phyloP scores from a whole-genome alignment of 2,113 vertebrate genomes.

The Chinchilla lanigera region DNA sequence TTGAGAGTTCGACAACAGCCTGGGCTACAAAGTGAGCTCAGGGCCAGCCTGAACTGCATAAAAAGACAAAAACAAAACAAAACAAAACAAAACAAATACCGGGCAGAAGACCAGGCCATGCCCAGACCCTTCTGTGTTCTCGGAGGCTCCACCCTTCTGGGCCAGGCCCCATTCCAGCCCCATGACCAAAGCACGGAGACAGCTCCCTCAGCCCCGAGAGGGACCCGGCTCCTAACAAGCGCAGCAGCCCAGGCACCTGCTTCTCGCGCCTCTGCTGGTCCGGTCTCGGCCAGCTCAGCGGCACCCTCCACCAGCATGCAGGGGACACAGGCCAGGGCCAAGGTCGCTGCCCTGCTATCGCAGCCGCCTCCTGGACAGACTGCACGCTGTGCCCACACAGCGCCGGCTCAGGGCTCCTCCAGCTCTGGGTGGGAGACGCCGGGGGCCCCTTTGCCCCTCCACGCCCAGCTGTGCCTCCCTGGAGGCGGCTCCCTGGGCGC shows the following conservation, averaged over 20 bases:
- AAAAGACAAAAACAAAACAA: background rate
- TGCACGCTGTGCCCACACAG: accelerated
- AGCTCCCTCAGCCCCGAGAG: background rate
- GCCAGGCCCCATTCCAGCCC: background rate
- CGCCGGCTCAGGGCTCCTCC: background rate
- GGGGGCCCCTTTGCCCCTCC: background rate
- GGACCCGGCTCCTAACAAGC: accelerated
- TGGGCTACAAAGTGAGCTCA: background rate
- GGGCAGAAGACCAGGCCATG: background rate
- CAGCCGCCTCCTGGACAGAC: background rate
- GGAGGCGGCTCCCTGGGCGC: accelerated
- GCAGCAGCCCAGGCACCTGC: background rate
- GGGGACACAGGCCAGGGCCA: background rate
- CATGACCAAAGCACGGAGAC: background rate
- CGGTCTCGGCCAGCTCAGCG: background rate
- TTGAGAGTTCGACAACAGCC: too few relatives aligned
- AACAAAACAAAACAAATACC: background rate
- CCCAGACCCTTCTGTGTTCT: background rate
- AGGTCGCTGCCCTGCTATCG: background rate
- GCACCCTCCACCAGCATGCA: background rate
- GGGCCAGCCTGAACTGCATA: background rate
- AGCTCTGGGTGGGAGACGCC: background rate
- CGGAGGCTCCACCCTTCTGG: too few relatives aligned
- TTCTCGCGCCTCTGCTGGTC: background rate
- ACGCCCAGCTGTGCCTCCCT: background rate